Evolutionary conservation across 2,888 invertebrate species (phyloP), one percentile per base, ranked within the genome.

Genomic region (Meiosimyza decipiens): DNA sequence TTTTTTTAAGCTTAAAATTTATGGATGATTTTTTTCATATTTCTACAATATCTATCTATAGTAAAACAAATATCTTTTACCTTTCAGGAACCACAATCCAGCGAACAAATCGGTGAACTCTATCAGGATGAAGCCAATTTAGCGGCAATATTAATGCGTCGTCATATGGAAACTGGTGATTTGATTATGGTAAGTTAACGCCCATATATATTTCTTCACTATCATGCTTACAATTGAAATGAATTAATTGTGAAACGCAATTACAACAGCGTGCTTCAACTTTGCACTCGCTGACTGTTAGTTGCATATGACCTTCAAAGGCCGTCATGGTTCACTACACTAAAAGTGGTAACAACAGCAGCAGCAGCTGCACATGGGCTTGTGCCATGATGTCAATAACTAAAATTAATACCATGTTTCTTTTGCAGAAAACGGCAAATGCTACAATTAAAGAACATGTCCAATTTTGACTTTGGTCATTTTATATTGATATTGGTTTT

Each of bases 121-220:
- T 97, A 94, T 88, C 96, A 97, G 87, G 97, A 97, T 86, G 92
- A 93, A 82, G 90, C 91, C 75, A 95, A 94, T 82, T 92, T 94
- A 88, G 96, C 97, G 12, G 96, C 97, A 6, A 90, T 97, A 81
- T 89, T 96, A 74, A 91, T 97, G 85, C 91, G 95, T 82, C 92
- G 92, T 80, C 95, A 96, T 85, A 90, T 92, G 74, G 89, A 90
- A 78, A 93, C 92, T 85, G 95, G 94, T 77, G 92, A 92, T 84
- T 89, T 96, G 79, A 89, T 95, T 83, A 92, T 96, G 93, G 96
- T 96, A 89, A 93, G 95, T 82, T 15, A 2, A n/a, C 15, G 47
- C n/a, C 11, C 54, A 18, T 12, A 5, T 40, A 40, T 9, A 40
- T 9, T 9, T 40, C 6, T 40, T 6, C 40, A 40, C 9, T 40